These are phyloP conservation scores for Genyomyrus donnyi DNA, from an alignment of 2,113 vertebrate genomes.

Conservation along the genomic window DNA sequence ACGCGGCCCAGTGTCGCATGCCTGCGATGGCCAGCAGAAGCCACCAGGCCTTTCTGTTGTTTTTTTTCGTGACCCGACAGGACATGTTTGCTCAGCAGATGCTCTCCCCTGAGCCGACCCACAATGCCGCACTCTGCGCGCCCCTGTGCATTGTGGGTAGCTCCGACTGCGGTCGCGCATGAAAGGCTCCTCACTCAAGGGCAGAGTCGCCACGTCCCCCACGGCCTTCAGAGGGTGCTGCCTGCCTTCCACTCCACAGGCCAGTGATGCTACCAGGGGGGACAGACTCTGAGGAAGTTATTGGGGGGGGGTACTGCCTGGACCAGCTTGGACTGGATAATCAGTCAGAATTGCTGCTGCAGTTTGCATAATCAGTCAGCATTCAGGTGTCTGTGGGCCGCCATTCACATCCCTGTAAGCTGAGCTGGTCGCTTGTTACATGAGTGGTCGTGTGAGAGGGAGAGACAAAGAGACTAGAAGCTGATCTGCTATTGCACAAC, in stretches of 20 bases:
- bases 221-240: not conserved
- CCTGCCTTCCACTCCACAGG: not conserved
- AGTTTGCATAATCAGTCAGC: not conserved
- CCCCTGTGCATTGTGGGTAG: constrained; percentile 29
- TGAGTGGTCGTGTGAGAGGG: not conserved
- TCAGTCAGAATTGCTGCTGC: not conserved
- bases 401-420: not conserved
- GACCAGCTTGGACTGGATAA: not conserved
- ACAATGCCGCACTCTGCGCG: not conserved
- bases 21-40: not conserved
- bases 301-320: not conserved
- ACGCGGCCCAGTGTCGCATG: not conserved
- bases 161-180: constrained; percentile 34
- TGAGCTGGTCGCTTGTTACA: not conserved
- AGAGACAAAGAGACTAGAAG: not conserved
- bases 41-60: not conserved
- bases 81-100: not conserved
- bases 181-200: constrained; percentile 24
- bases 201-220: not conserved
- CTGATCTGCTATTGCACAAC: not conserved
- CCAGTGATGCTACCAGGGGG: not conserved
- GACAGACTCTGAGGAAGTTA: not conserved
- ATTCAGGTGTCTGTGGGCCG: not conserved
- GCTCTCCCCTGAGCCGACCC: not conserved
- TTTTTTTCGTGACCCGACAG: not conserved